phyloP scores from a whole-genome alignment of 1,140 invertebrate species.

The Trigoniulus corallinus region DNA sequence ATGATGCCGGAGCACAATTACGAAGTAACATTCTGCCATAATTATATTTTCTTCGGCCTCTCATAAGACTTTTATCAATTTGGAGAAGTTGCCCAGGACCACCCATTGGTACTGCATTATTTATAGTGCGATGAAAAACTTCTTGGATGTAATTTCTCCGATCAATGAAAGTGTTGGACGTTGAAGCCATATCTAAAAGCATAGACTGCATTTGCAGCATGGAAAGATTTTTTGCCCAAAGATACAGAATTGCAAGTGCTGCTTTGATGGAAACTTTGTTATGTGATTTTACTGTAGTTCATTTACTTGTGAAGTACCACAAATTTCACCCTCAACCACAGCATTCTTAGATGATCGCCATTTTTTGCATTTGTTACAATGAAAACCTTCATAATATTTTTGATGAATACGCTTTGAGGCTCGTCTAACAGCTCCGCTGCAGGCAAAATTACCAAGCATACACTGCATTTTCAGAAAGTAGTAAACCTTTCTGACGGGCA shows the following conservation, averaged over 20 bases:
- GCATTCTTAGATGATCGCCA: not conserved
- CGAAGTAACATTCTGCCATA: not conserved
- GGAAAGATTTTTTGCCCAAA: not conserved
- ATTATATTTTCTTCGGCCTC: not conserved
- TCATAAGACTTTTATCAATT: not conserved
- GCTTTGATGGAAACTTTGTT: not conserved
- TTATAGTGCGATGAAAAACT: not conserved
- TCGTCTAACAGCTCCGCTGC: not conserved
- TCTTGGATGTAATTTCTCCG: not conserved
- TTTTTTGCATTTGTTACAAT: not conserved
- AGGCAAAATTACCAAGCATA: not conserved
- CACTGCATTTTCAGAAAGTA: not conserved
- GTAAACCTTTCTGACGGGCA: not conserved
- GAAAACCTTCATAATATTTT: not conserved
- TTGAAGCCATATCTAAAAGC: not conserved
- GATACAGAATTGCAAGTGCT: not conserved
- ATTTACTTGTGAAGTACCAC: not conserved
- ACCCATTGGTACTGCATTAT: not conserved
- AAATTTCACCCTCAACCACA: not conserved
- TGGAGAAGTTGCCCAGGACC: not conserved
- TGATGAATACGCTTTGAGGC: not conserved
- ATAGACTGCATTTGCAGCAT: not conserved
- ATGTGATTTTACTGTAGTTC: not conserved
- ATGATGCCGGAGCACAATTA: not conserved
- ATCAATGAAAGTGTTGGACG: not conserved